These are phyloP conservation scores for Sebastes hubbsi DNA, from an alignment of 2,797 vertebrate species.

Conservation along the genomic window DNA sequence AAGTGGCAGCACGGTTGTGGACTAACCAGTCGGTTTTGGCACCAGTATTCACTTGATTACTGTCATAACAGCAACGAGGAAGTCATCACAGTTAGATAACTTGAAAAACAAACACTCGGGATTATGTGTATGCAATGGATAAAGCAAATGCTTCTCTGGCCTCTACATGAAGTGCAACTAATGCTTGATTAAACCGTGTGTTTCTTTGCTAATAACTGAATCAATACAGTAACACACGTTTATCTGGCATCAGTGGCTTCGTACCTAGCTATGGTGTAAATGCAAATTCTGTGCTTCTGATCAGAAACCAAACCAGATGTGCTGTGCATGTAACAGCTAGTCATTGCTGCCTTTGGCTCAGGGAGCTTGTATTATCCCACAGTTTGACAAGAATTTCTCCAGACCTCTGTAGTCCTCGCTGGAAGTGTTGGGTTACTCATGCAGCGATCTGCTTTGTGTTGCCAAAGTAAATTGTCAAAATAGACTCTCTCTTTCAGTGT, in stretches of 20 bases:
- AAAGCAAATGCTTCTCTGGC: background rate
- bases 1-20: background rate
- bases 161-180: background rate
- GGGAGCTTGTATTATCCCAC: background rate
- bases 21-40: background rate
- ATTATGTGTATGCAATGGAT: background rate
- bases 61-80: background rate
- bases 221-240: background rate
- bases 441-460: constrained; percentile 27
- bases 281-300: constrained; percentile 1
- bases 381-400: constrained; percentile 32
- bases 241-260: constrained; percentile 2
- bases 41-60: background rate
- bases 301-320: constrained; percentile 35
- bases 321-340: background rate
- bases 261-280: background rate
- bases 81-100: background rate
- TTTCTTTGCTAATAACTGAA: background rate
- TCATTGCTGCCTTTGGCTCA: constrained; percentile 17
- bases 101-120: background rate
- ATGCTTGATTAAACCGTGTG: background rate
- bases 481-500: constrained; percentile 18
- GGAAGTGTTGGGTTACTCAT: constrained; percentile 28
- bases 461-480: constrained; percentile 31
- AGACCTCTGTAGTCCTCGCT: constrained; percentile 29